Conservation (phyloP, 2,113 vertebrate species). For the Dunckerocampus dactyliophorus region DNA sequence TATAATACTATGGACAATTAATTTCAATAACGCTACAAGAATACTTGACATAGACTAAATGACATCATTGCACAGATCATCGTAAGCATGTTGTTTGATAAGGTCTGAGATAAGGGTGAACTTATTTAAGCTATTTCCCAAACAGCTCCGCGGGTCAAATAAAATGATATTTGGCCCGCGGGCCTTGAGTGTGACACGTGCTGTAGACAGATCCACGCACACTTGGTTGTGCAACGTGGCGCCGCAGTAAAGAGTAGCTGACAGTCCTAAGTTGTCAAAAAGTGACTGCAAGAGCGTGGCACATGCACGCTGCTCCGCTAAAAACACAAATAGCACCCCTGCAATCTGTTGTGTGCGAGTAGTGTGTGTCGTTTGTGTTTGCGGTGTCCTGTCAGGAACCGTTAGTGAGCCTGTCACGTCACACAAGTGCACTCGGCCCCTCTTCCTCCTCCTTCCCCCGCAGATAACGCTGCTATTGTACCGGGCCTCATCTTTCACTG, state of each 20-base stretch:
- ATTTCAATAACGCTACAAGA: too few species aligned
- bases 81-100: too few species aligned
- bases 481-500: slow-evolving; percentile 42
- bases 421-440: slow-evolving; percentile 30
- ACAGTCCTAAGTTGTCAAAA: not conserved
- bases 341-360: slow-evolving; percentile 29
- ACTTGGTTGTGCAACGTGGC: not conserved
- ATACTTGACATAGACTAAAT: too few species aligned
- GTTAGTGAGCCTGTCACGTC: slow-evolving; percentile 73
- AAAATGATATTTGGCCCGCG: too few species aligned
- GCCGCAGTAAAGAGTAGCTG: not conserved
- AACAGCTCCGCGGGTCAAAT: too few species aligned
- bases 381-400: slow-evolving; percentile 68
- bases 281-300: slow-evolving; percentile 8
- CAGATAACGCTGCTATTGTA: slow-evolving; percentile 56
- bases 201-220: too few species aligned
- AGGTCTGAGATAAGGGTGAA: too few species aligned
- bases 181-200: too few species aligned
- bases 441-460: slow-evolving; percentile 18
- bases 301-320: slow-evolving; percentile 5
- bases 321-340: slow-evolving; percentile 19
- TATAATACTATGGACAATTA: too few species aligned
- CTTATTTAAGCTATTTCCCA: too few species aligned
- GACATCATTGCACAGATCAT: too few species aligned
- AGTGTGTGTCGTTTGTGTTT: slow-evolving; percentile 60